Evolutionary conservation across 2,888 invertebrate species (phyloP).

Genomic region (Tipula helvola): DNA sequence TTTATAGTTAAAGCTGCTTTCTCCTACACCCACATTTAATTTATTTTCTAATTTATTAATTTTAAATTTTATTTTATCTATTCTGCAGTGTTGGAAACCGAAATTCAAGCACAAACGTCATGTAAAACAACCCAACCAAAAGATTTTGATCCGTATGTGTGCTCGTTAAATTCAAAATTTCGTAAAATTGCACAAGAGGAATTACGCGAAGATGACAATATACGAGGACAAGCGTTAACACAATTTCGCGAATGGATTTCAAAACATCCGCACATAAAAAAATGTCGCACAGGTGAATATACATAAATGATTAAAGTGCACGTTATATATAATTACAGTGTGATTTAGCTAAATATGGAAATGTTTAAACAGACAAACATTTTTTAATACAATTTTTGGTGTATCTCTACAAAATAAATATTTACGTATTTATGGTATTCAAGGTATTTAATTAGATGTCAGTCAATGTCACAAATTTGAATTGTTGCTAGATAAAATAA

Average conservation of each 20-base stretch:
- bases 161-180: conserved; percentile 32
- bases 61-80: conserved; percentile 5
- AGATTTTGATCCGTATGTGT: conserved; percentile 32
- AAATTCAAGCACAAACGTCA: conserved; percentile 26
- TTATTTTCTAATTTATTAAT: neutral
- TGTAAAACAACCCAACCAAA: conserved; percentile 24
- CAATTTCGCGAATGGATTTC: conserved; percentile 73
- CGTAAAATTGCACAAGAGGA: conserved; percentile 55
- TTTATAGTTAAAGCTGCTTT: too few relatives aligned
- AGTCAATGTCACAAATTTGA: neutral
- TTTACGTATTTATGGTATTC: neutral
- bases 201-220: conserved; percentile 65
- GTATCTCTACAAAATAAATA: neutral
- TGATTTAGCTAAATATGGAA: neutral
- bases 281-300: conserved; percentile 51
- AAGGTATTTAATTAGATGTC: neutral
- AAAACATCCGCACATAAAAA: conserved; percentile 70
- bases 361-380: neutral
- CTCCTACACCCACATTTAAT: neutral
- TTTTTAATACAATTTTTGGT: neutral
- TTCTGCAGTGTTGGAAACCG: conserved; percentile 34
- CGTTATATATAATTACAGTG: neutral
- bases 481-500: neutral
- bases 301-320: neutral
- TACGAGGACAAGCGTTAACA: conserved; percentile 57